These are phyloP conservation scores for Paramisgurnus dabryanus DNA, from an alignment of 2,113 vertebrate species.

Conservation along the genomic window DNA sequence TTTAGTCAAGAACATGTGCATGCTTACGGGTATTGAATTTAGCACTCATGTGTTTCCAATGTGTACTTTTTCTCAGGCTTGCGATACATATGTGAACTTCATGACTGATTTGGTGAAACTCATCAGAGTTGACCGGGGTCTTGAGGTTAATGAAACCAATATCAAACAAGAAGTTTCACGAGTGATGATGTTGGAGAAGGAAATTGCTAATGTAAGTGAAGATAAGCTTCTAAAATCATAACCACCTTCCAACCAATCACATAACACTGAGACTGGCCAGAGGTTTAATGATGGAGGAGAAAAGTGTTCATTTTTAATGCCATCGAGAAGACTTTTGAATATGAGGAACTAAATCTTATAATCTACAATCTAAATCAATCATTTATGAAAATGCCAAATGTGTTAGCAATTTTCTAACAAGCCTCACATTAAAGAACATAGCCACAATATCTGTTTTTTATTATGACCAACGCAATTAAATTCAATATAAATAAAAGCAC, in stretches of 20 bases:
- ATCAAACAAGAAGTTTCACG: constrained; percentile 78
- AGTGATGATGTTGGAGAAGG: constrained; percentile 88
- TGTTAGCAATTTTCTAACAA: no score
- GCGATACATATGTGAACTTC: constrained; percentile 86
- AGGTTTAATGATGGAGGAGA: background rate
- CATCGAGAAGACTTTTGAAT: background rate
- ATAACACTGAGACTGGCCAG: background rate
- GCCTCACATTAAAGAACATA: no score
- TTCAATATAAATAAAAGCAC: no score
- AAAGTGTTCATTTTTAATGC: background rate
- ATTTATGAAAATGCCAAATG: no score
- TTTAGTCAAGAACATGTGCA: constrained; percentile 31
- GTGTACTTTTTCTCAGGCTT: constrained; percentile 74
- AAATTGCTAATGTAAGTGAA: constrained; percentile 88
- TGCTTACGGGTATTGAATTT: constrained; percentile 20
- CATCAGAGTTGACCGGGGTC: constrained; percentile 79
- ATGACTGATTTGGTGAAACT: constrained; percentile 88
- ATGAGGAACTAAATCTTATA: no score
- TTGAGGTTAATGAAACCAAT: constrained; percentile 68
- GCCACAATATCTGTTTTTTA: no score
- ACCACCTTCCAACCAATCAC: background rate
- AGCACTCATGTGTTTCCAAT: constrained; percentile 3
- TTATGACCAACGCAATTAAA: no score
- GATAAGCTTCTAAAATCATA: background rate
- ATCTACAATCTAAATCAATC: no score